Conservation (phyloP, 2,113 vertebrate species). For the Pagrus major region DNA sequence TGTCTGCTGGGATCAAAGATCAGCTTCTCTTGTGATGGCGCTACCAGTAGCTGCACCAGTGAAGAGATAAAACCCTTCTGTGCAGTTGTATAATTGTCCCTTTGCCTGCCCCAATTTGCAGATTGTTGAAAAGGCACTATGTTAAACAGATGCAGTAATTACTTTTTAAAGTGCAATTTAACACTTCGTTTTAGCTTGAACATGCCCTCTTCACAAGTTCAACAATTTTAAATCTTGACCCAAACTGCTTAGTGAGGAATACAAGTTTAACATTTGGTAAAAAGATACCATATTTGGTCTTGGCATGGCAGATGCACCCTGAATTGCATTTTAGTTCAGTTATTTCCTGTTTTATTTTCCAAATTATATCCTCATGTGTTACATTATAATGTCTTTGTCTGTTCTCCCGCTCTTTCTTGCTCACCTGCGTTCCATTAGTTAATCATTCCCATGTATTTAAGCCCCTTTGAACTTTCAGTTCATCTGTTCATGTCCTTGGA, state of each 20-base stretch:
- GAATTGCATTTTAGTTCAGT: too few species aligned
- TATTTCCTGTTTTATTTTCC: too few species aligned
- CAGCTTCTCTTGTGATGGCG: slow-evolving; percentile 22
- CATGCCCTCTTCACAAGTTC: neutral
- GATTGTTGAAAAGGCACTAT: neutral
- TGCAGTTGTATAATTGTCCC: neutral
- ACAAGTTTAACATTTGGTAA: neutral
- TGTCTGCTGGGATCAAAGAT: slow-evolving; percentile 31
- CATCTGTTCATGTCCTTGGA: too few species aligned
- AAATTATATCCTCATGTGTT: too few species aligned
- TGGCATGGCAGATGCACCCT: neutral
- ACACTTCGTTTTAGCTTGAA: neutral
- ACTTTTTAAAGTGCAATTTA: neutral
- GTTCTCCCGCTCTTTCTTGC: too few species aligned
- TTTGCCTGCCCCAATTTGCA: neutral
- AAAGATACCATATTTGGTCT: neutral
- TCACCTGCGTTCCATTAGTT: too few species aligned
- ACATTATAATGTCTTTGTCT: too few species aligned
- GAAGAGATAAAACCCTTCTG: neutral
- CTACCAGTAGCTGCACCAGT: neutral
- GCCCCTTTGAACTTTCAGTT: too few species aligned
- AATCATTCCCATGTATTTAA: too few species aligned
- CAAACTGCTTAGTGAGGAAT: too few species aligned
- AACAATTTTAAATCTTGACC: neutral
- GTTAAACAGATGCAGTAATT: neutral